These are phyloP conservation scores for Allacma fusca DNA, from an alignment of 2,888 invertebrate species.

Conservation along the genomic window DNA sequence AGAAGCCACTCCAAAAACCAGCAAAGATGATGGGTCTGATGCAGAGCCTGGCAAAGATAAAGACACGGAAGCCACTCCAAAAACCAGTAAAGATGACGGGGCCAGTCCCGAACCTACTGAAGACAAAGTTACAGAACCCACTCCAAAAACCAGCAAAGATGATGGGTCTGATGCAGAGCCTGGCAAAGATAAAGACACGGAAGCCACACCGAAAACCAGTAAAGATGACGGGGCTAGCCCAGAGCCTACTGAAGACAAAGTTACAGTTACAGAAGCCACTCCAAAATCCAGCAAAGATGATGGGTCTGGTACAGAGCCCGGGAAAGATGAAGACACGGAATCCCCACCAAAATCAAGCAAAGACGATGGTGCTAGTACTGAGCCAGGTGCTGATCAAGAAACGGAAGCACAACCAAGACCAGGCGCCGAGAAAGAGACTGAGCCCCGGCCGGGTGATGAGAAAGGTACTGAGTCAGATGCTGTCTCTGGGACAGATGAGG, in stretches of 20 bases:
- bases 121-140: too few relatives aligned
- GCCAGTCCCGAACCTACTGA: too few relatives aligned
- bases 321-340: background rate
- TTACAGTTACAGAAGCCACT: background rate
- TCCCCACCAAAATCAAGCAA: background rate
- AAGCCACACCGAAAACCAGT: background rate
- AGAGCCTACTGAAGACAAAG: background rate
- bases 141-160: too few relatives aligned
- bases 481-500: background rate
- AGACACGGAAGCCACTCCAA: too few relatives aligned
- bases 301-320: background rate
- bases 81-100: too few relatives aligned
- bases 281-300: background rate
- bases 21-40: too few relatives aligned
- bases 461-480: background rate
- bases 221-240: constrained; percentile 1
- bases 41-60: too few relatives aligned
- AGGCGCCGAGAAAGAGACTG: background rate
- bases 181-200: background rate
- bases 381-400: background rate
- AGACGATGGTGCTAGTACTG: background rate
- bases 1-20: too few relatives aligned
- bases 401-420: constrained; percentile 14
- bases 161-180: too few relatives aligned
- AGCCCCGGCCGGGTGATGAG: too few relatives aligned